Evolutionary conservation across 2,113 vertebrate genomes (phyloP), one percentile per base, ranked within the genome.

Genomic region (Pica pica): DNA sequence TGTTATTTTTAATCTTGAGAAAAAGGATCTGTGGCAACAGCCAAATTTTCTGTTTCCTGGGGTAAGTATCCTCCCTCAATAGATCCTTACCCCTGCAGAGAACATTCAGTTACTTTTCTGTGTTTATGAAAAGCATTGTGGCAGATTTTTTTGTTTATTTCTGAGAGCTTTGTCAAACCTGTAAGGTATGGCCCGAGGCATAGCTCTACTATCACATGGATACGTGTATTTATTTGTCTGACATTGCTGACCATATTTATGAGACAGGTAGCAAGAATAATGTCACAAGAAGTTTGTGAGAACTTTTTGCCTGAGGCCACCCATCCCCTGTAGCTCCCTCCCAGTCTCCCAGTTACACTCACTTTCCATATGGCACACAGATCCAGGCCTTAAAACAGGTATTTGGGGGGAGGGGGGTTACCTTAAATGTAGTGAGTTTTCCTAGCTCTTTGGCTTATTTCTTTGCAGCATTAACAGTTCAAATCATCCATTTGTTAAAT

Each of bases 1-100:
- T 67, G 41, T 78, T 94, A 92, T 95, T 96, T 94, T 94, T 96
- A 85, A 75, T 92, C 90, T 92, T 84, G 90, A 73, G 93, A 83
- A 95, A 93, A 74, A 17, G 6, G n/a, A 68, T 49, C n/a, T 56
- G n/a, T 68, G 63, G 55, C 67, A 86, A 39, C 42, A 59, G 81
- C 35, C 50, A 95, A 88, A 70, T 61, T 67, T 87, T 89, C 76
- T 78, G 33, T 79, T 95, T 95, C 61, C 70, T 86, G 63, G 59
- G 49, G 10, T 60, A 85, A 73, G 35, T 39, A 56, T 55, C 50
- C 41, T 63, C 39, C 30, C 37, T 37, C 39, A 55, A 20, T 2
- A 69, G 37, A 53, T 75, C 81, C 35, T 24, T 39, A 79, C 5
- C 18, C 71, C 31, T 57, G 31, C 42, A 73, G 63, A 59, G 55